Base-by-base conservation (phyloP, 2,797 vertebrate genomes). In the Phrynocephalus forsythii region DNA sequence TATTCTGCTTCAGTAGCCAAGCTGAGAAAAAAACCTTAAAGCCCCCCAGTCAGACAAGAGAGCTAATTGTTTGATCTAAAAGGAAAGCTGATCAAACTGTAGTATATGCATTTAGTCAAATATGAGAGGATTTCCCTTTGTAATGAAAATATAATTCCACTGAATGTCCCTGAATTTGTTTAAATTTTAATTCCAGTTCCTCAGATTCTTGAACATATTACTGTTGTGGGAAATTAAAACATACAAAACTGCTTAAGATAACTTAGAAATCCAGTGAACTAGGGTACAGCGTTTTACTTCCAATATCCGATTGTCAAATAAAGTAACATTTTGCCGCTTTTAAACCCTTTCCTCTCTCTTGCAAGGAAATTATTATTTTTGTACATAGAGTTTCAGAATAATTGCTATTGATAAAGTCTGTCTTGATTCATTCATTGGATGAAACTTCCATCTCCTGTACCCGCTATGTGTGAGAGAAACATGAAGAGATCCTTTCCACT, bases 1-100 rank as follows among this genome's bases (percentile, higher is more conserved):
- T 28, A 11, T 24, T 75, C 33, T 22, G 5, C 4, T 16, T 16
- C 2, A 11, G 30, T 73, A 69, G 0, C 0, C 5, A 60, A 52
- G 22, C 66, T 76, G 30, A 26, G 56, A 18, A 38, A 60, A 75
- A 28, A 60, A 73, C 50, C 16, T 63, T n/a, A 18, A 9, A 8
- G 44, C 5, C 16, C 20, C 22, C 73, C 28, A 13, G 13, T 73
- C 24, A 73, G 44, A n/a, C n/a, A 48, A 26, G 44, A 33, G n/a
- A 68, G 16, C 33, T 44, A 50, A n/a, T 1, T 9, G 22, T 79
- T 68, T 67, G n/a, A 67, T 67, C 83, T 52, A 38, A 50, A 44
- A 82, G 48, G 18, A 82, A n/a, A 63, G 60, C 18, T 63, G 60
- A n/a, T 26, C 22, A 75, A 83, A 33, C 6, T 44, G 52, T 73